phyloP scores from a whole-genome alignment of 30 jellyfish, hydroid and myxozoan genomes.

The Aurelia aurita region DNA sequence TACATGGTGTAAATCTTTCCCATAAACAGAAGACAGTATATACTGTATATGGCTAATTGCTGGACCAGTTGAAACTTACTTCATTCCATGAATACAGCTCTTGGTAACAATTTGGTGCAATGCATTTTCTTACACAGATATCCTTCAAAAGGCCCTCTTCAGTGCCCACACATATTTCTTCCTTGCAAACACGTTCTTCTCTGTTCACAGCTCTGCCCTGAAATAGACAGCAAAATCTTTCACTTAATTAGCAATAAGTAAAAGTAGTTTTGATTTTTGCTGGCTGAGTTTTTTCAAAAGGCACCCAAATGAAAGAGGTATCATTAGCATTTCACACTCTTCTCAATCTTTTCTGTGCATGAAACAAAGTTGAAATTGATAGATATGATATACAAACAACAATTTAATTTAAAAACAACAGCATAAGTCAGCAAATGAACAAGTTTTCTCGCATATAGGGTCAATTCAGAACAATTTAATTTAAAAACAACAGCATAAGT shows the following conservation, averaged over 20 bases:
- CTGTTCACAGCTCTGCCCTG: constrained; percentile 79
- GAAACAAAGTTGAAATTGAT: background rate
- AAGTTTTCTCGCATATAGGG: no score
- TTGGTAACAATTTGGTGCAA: constrained; percentile 77
- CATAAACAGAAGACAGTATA: no score
- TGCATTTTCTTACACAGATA: constrained; percentile 84
- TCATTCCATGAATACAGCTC: constrained; percentile 97
- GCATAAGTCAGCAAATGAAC: no score
- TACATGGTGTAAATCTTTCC: no score
- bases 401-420: no score
- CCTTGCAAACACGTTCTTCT: constrained; percentile 58
- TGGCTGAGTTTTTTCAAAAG: no score
- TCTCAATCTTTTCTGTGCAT: background rate
- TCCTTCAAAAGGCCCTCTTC: constrained; percentile 41
- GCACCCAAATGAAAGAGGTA: no score
- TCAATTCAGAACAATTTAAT: no score
- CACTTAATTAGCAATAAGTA: background rate
- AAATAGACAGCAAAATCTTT: background rate
- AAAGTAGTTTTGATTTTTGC: no score
- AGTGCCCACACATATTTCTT: constrained; percentile 21
- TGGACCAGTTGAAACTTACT: constrained; percentile 22
- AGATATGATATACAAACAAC: no score
- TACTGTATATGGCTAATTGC: background rate
- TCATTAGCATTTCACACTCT: no score
- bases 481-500: no score